Evolutionary conservation across 1,140 invertebrate genomes (phyloP), one percentile per base, ranked within the genome.

Genomic region (Diprion similis): DNA sequence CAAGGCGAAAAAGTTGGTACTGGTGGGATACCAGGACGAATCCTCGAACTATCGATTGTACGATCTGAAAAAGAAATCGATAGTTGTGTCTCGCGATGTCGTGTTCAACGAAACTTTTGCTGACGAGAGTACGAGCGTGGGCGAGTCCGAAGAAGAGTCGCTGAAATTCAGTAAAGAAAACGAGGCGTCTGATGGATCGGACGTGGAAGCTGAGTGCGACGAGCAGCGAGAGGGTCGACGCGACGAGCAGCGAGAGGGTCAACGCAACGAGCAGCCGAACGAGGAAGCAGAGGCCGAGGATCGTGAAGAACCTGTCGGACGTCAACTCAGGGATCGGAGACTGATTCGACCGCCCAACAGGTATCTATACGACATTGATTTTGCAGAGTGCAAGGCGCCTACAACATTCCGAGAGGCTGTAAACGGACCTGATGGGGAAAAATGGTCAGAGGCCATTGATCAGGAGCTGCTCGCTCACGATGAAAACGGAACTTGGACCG

Each of bases 401-500:
- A 9, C 45, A 8, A 48, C 71, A 37, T 72, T 59, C 37, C 7
- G 19, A 19, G 71, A 72, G 37, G 71, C 71, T 10, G 10, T 72
- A 8, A 37, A 10, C 11, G 24, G 71, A 10, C 10, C 10, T 8
- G 59, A 72, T 19, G 51, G 47, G 9, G 37, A 10, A 18, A 13
- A 68, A 13, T 82, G 81, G 81, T 73, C 66, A 68, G 73, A 71
- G 10, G 78, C 82, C 4, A 82, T 83, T 17, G 18, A 74, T 46
- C 75, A 81, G 73, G 82, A 83, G 73, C 73, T 83, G 9, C 74
- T 79, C 24, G 66, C 80, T 48, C 76, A 79, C 70, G 9, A 75
- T 0, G 65, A 73, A 37, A 81, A 81, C 76, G 46, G 48, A 37
- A 83, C 81, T 6, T 83, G 81, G 80, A 75, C 59, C 76, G 73